phyloP scores from a whole-genome alignment of 2,888 invertebrate genomes.

The Electrophaes corylata region DNA sequence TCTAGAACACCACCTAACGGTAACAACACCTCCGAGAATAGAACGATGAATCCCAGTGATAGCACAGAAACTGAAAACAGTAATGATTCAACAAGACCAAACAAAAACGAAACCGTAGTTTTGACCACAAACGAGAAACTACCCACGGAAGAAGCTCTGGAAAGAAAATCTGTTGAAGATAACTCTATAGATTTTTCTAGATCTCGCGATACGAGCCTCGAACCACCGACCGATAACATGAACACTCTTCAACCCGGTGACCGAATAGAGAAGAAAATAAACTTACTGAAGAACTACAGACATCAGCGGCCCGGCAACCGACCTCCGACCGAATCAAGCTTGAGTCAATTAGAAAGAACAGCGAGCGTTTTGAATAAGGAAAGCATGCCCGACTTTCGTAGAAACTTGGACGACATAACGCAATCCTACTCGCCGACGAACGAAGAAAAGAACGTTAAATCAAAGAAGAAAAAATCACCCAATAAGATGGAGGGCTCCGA shows the following conservation, averaged over 20 bases:
- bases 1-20: conserved; percentile 42
- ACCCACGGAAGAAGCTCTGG: conserved; percentile 70
- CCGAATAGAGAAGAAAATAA: conserved; percentile 69
- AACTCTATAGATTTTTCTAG: conserved; percentile 43
- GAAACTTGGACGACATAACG: conserved; percentile 78
- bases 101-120: conserved; percentile 55
- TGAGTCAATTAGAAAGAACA: conserved; percentile 74
- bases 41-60: conserved; percentile 25
- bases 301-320: conserved; percentile 70
- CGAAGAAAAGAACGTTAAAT: conserved; percentile 66
- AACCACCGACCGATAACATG: conserved; percentile 38
- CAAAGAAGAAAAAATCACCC: conserved; percentile 76
- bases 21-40: conserved; percentile 31
- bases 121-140: conserved; percentile 76
- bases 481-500: conserved; percentile 61
- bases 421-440: conserved; percentile 76
- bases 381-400: conserved; percentile 76
- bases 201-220: conserved; percentile 33
- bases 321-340: conserved; percentile 68
- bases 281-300: conserved; percentile 77
- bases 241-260: conserved; percentile 47
- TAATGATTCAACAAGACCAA: conserved; percentile 41
- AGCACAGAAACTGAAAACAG: conserved; percentile 29
- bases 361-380: conserved; percentile 74
- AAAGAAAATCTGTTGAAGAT: conserved; percentile 56